These are phyloP conservation scores for Chaetops frenatus DNA, from an alignment of 2,113 vertebrate genomes.

Conservation along the genomic window DNA sequence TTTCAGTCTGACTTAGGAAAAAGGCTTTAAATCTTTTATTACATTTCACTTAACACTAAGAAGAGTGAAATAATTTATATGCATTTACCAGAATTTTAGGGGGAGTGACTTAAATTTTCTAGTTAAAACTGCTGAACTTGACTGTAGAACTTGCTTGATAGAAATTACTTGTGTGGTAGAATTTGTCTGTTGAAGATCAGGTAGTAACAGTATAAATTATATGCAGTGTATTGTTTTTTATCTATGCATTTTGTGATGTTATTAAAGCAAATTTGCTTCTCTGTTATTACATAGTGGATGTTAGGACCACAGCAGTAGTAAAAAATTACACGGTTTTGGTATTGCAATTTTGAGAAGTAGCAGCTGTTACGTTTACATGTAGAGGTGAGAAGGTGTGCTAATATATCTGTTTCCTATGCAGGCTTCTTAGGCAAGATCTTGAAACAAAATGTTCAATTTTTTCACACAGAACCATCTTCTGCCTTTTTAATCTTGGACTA, in stretches of 20 bases:
- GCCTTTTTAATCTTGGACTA: background rate
- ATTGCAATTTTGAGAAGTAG: background rate
- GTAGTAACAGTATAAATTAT: background rate
- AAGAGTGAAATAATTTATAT: background rate
- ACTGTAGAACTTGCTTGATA: background rate
- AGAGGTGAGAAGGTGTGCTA: background rate
- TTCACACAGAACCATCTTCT: background rate
- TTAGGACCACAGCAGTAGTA: background rate
- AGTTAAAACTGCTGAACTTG: background rate
- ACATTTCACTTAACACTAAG: background rate
- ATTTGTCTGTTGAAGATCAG: background rate
- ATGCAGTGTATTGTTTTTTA: background rate
- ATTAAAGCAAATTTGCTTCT: background rate
- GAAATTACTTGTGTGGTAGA: background rate
- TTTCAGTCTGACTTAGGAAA: background rate
- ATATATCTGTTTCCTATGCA: background rate
- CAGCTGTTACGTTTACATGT: rapidly evolving
- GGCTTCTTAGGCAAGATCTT: background rate
- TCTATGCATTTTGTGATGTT: background rate
- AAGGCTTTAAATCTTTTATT: background rate
- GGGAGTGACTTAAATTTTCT: background rate
- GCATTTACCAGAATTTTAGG: background rate
- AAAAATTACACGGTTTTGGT: background rate
- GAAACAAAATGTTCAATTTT: background rate
- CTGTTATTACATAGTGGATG: background rate